Conservation (phyloP, 2,113 vertebrate genomes). For the Holacanthus passer region DNA sequence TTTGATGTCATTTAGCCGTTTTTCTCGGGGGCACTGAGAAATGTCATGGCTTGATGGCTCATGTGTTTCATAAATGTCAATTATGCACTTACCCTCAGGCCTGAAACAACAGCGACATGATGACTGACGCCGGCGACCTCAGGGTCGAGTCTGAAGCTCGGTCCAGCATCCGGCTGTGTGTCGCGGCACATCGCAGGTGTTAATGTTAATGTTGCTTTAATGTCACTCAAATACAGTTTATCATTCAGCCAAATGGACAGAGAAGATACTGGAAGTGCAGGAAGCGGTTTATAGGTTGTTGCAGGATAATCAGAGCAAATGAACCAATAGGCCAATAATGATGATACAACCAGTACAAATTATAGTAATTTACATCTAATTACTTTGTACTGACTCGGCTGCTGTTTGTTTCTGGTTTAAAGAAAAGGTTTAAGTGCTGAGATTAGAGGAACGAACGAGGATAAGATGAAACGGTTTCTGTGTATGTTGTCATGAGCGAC, state of each 20-base stretch:
- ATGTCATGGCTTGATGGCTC: background rate
- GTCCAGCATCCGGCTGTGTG: background rate
- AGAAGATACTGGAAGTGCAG: background rate
- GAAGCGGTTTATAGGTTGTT: background rate
- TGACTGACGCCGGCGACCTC: background rate
- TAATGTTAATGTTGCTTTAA: background rate
- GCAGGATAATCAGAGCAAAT: background rate
- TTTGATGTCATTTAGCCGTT: slow-evolving; percentile 2
- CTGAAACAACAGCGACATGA: background rate
- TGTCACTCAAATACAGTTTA: background rate
- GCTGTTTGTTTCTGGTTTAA: background rate
- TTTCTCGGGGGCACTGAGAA: background rate
- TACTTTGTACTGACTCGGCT: background rate
- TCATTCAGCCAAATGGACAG: background rate
- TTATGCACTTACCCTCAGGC: background rate
- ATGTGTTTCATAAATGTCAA: slow-evolving; percentile 36
- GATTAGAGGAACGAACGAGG: background rate
- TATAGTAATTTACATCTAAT: background rate
- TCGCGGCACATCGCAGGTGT: background rate
- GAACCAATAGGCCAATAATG: background rate
- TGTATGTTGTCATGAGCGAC: too few species aligned
- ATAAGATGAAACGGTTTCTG: background rate
- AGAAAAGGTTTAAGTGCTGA: background rate
- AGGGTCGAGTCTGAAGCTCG: background rate
- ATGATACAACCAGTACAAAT: background rate